phyloP scores from a whole-genome alignment of 2,888 invertebrate genomes.

The Tolmerus cingulatus region DNA sequence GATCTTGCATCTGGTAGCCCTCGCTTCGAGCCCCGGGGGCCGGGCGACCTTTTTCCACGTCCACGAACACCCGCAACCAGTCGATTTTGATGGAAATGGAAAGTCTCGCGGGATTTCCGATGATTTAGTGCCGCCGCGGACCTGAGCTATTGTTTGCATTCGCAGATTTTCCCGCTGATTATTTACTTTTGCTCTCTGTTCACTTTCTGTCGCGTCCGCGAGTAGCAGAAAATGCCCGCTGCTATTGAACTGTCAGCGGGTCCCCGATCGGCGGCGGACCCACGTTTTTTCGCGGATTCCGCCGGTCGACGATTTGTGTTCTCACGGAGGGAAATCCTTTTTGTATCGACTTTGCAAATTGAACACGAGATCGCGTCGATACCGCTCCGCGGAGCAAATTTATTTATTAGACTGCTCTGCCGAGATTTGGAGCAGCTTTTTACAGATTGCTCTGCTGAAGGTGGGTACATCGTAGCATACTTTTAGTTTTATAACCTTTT shows the following conservation, averaged over 20 bases:
- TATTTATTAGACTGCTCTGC: background rate
- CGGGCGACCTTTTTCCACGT: background rate
- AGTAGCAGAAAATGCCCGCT: constrained; percentile 5
- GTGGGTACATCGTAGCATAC: background rate
- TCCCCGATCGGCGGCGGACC: background rate
- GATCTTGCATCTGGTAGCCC: background rate
- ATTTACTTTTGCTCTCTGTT: constrained; percentile 1
- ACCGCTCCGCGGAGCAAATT: background rate
- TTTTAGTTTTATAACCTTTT: background rate
- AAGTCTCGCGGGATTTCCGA: background rate
- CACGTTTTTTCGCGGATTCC: background rate
- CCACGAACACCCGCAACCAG: background rate
- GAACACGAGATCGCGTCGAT: constrained; percentile 3
- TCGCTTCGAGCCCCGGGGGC: background rate
- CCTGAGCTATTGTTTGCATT: constrained; percentile 4
- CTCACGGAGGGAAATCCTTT: constrained; percentile 14
- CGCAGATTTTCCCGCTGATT: constrained; percentile 10
- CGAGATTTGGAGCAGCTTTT: background rate
- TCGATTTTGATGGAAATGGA: background rate
- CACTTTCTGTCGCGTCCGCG: background rate
- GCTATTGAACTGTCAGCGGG: constrained; percentile 27
- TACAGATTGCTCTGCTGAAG: background rate
- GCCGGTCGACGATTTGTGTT: background rate
- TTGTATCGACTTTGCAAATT: constrained; percentile 1
- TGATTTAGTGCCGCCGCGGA: background rate